Evolutionary conservation across 2,797 vertebrate species (phyloP).

Genomic region (Arctocebus calabarensis): DNA sequence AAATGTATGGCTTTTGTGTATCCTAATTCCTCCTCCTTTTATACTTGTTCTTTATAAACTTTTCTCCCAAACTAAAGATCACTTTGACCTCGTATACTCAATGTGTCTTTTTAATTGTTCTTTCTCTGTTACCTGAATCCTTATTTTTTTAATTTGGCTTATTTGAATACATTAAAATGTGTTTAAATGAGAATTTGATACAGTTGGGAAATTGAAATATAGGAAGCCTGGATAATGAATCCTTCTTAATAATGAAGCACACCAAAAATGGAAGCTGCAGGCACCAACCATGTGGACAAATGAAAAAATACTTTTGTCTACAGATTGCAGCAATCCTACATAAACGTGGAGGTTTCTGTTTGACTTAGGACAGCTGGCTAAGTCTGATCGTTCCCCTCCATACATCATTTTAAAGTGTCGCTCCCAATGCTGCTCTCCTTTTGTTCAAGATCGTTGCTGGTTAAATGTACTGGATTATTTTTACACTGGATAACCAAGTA

Average conservation of each 20-base stretch:
- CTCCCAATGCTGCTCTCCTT: not conserved
- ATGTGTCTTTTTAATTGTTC: constrained; percentile 60
- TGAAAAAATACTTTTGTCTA: constrained; percentile 80
- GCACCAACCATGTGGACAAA: constrained; percentile 80
- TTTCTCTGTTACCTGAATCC: constrained; percentile 71
- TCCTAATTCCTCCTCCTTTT: not conserved
- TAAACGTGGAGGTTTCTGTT: constrained; percentile 88
- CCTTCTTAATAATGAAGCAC: constrained; percentile 51
- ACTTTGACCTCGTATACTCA: constrained; percentile 75
- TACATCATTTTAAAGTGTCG: constrained; percentile 37
- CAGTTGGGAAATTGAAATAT: constrained; percentile 40
- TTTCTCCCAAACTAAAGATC: constrained; percentile 59
- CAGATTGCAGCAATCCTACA: constrained; percentile 86
- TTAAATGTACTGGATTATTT: not conserved
- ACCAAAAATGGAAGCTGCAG: constrained; percentile 86
- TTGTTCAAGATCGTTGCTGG: not conserved
- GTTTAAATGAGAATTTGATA: constrained; percentile 78
- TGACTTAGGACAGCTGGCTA: constrained; percentile 83
- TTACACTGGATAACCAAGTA: not conserved
- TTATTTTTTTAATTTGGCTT: constrained; percentile 58
- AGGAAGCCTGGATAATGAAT: constrained; percentile 69
- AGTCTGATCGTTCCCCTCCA: constrained; percentile 88
- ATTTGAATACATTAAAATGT: constrained; percentile 70
- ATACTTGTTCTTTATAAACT: not conserved
- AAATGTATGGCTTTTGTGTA: rapidly evolving